Evolutionary conservation across 2,888 invertebrate species (phyloP).

Genomic region (Sycophila texana): DNA sequence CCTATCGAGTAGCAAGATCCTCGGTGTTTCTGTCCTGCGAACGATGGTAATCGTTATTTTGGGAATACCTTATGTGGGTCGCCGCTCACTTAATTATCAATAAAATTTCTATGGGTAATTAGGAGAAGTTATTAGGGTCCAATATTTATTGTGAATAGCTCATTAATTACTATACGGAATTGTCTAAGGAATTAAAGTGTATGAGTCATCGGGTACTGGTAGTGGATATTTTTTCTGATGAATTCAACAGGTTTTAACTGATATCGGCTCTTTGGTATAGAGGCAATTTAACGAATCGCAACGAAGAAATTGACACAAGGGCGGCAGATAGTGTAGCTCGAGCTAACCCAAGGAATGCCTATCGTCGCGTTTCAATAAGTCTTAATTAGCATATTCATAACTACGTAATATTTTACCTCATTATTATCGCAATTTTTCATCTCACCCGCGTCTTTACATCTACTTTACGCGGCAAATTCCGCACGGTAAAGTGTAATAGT

Average conservation of each 20-base stretch:
- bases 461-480: not conserved
- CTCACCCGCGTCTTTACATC: not conserved
- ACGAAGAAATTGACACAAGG: conserved; percentile 31
- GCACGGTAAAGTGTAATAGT: not conserved
- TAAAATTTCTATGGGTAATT: not conserved
- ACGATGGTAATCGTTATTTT: too few relatives aligned
- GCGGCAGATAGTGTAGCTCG: conserved; percentile 45
- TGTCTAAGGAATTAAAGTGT: too few relatives aligned
- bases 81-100: not conserved
- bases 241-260: conserved; percentile 29
- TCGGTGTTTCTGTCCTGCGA: too few relatives aligned
- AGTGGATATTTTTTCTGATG: too few relatives aligned
- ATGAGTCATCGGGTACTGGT: too few relatives aligned
- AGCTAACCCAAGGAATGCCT: conserved; percentile 44
- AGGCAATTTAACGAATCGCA: conserved; percentile 13
- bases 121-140: too few relatives aligned
- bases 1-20: too few relatives aligned
- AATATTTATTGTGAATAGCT: conserved; percentile 18
- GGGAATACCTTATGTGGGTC: too few relatives aligned
- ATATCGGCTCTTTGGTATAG: not conserved
- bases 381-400: conserved; percentile 48
- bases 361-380: conserved; percentile 21
- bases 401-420: conserved; percentile 28
- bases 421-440: conserved; percentile 26
- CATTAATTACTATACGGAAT: not conserved